phyloP scores from a whole-genome alignment of 2,113 vertebrate species.

The Ibidorhyncha struthersii region DNA sequence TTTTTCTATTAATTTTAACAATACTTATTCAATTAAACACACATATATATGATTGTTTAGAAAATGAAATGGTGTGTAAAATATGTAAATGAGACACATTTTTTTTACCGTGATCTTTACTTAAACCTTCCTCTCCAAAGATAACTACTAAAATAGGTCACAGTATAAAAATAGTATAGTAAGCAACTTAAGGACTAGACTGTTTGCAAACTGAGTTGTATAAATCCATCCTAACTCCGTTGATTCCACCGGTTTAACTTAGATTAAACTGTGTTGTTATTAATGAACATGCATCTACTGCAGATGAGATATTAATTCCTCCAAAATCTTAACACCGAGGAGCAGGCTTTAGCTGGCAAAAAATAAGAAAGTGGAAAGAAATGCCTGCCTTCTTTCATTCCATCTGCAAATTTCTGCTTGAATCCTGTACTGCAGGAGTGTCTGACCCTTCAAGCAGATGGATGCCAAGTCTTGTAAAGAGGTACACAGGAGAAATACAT shows the following conservation, averaged over 20 bases:
- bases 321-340: background rate
- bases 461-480: background rate
- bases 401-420: background rate
- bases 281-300: background rate
- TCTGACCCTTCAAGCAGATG: background rate
- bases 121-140: conserved; percentile 22
- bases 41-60: background rate
- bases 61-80: background rate
- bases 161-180: conserved; percentile 46
- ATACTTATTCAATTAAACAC: background rate
- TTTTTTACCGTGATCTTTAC: background rate
- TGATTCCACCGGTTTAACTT: background rate
- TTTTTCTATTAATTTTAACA: background rate
- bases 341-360: background rate
- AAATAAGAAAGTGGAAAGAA: background rate
- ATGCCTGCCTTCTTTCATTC: background rate
- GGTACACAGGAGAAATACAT: background rate
- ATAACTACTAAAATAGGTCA: conserved; percentile 61
- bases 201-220: background rate
- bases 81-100: background rate
- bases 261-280: background rate
- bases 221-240: background rate
- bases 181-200: conserved; percentile 18
- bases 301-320: background rate
- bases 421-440: background rate